Conservation (phyloP, 1,140 invertebrate species). For the Philopotamus ludificatus region DNA sequence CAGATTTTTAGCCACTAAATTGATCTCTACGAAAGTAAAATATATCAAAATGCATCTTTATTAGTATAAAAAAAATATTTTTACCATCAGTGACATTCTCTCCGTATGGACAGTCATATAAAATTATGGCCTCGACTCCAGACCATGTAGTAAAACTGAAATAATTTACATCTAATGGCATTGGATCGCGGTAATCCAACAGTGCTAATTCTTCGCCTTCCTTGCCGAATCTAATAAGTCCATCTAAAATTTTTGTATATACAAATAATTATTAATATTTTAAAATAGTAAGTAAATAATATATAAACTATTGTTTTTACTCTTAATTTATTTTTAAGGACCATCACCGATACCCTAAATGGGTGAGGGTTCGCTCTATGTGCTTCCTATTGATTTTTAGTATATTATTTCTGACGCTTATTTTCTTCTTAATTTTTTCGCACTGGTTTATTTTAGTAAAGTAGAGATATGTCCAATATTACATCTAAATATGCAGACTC, state of each 20-base stretch:
- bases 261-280: constrained; percentile 15
- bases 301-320: neutral
- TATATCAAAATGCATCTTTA: neutral
- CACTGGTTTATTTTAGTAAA: too few species aligned
- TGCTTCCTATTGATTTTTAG: too few species aligned
- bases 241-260: constrained; percentile 47
- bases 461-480: too few species aligned
- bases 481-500: too few species aligned
- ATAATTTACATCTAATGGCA: constrained; percentile 56
- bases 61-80: neutral
- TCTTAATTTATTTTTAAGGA: neutral
- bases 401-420: too few species aligned
- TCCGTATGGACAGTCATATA: constrained; percentile 56
- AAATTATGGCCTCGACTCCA: constrained; percentile 59
- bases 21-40: too few species aligned
- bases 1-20: constrained; percentile 38
- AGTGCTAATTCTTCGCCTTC: constrained; percentile 57
- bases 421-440: too few species aligned
- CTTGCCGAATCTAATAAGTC: constrained; percentile 57
- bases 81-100: constrained; percentile 38
- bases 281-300: neutral
- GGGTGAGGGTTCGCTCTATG: too few species aligned
- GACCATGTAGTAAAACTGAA: constrained; percentile 63
- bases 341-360: too few species aligned
- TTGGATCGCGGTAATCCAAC: constrained; percentile 55